Evolutionary conservation across 1,140 invertebrate species (phyloP).

Genomic region (Onthophagus taurus): DNA sequence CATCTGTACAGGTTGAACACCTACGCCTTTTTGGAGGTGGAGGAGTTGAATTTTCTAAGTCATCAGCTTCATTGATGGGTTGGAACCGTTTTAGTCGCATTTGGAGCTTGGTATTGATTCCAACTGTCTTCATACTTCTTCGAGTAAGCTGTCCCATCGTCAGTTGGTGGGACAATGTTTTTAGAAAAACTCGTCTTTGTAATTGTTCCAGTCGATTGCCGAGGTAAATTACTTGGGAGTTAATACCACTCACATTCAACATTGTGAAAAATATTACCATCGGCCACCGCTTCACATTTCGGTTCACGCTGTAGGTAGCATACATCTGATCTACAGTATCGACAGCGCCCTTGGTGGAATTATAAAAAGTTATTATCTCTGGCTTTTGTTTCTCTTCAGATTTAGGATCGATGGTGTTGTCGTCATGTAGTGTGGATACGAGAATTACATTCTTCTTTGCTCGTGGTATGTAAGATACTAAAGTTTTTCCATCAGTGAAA

Average conservation of each 20-base stretch:
- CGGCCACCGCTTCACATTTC: conserved; percentile 1
- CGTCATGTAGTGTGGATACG: conserved; percentile 24
- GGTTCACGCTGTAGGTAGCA: conserved; percentile 5
- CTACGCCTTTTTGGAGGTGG: not conserved
- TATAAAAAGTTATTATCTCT: conserved; percentile 24
- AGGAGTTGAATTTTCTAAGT: conserved; percentile 8
- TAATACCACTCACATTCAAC: conserved; percentile 4
- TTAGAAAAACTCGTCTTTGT: not conserved
- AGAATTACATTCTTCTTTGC: conserved; percentile 15
- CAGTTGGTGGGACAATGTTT: conserved; percentile 8
- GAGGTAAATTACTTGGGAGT: conserved; percentile 4
- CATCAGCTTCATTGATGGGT: not conserved
- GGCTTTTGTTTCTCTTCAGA: conserved; percentile 19
- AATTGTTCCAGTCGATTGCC: conserved; percentile 4
- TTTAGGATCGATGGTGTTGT: conserved; percentile 17
- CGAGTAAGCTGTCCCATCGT: conserved; percentile 6
- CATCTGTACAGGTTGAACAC: not conserved
- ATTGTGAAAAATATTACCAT: conserved; percentile 7
- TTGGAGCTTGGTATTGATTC: conserved; percentile 13
- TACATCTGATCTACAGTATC: not conserved
- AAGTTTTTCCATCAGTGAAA: conserved; percentile 6
- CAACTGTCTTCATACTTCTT: conserved; percentile 13
- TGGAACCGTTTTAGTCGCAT: conserved; percentile 11
- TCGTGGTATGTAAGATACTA: conserved; percentile 1
- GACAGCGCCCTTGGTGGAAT: conserved; percentile 18